A percentile compares a stretch with the other conserved stretches of the same genome.
phyloP scores from a whole-genome alignment of 2,113 vertebrate species.

The Phrynocephalus versicolor region DNA sequence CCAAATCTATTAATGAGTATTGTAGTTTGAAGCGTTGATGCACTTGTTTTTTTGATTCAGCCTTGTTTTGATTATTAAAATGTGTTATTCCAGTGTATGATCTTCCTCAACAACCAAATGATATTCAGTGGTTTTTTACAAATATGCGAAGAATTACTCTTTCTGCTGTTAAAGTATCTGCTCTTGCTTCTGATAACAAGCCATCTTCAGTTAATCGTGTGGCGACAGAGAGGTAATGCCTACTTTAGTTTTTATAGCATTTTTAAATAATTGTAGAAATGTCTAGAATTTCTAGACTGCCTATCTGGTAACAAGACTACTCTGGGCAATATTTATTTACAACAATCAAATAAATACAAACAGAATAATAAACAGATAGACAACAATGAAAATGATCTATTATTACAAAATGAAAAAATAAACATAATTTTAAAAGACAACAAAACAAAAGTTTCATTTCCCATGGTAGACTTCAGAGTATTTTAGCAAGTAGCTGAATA shows the following conservation, averaged over 20 bases:
- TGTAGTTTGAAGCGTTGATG: neutral
- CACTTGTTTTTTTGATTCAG: neutral
- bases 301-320: too few species aligned
- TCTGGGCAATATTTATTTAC: too few species aligned
- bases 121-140: constrained; percentile 87
- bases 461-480: neutral
- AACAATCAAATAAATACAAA: too few species aligned
- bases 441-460: neutral
- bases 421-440: too few species aligned
- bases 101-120: constrained; percentile 82
- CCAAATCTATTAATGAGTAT: neutral
- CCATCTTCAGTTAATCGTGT: constrained; percentile 40
- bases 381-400: too few species aligned
- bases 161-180: constrained; percentile 78
- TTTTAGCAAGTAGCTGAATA: neutral
- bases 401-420: too few species aligned
- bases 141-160: constrained; percentile 85
- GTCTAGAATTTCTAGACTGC: too few species aligned
- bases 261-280: too few species aligned
- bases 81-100: constrained; percentile 78
- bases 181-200: constrained; percentile 45
- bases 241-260: neutral
- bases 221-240: constrained; percentile 77
- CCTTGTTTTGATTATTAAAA: neutral
- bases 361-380: too few species aligned